A percentile compares a stretch with the other conserved stretches of the same genome.
Conservation (phyloP, 2,113 vertebrate genomes). For the Mastomys coucha region DNA sequence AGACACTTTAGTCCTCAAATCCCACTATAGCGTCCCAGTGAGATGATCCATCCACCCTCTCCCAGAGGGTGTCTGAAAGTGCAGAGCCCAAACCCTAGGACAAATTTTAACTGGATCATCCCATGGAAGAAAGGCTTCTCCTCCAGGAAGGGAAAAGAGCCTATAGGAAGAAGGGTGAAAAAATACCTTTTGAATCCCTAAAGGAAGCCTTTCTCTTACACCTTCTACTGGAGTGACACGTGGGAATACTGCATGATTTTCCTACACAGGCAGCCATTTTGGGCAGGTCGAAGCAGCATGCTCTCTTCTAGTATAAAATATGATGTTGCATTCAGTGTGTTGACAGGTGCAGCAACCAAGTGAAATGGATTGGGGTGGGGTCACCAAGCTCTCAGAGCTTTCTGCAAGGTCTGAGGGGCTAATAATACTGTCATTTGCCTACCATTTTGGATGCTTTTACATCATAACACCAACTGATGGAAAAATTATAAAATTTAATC, state of each 20-base stretch:
- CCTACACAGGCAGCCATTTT: neutral
- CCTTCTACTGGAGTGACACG: neutral
- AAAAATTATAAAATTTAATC: neutral
- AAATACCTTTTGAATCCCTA: neutral
- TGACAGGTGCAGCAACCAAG: neutral
- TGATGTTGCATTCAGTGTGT: neutral
- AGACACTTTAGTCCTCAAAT: neutral
- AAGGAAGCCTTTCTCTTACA: neutral
- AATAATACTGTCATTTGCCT: neutral
- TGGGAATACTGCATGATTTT: neutral
- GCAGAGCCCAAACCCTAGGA: neutral
- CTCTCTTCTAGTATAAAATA: no score
- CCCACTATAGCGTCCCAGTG: neutral
- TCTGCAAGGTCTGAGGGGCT: neutral
- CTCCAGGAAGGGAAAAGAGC: neutral
- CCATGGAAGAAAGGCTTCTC: neutral
- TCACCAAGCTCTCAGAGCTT: neutral
- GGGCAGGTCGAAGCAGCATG: neutral
- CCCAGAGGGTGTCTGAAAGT: neutral
- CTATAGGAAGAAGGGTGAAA: neutral
- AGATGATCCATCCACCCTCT: neutral
- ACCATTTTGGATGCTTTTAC: neutral
- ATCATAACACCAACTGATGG: neutral
- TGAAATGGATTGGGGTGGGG: rapidly evolving
- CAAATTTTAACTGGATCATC: neutral